Conservation (phyloP, 2,797 vertebrate genomes). For the Danio choprae region DNA sequence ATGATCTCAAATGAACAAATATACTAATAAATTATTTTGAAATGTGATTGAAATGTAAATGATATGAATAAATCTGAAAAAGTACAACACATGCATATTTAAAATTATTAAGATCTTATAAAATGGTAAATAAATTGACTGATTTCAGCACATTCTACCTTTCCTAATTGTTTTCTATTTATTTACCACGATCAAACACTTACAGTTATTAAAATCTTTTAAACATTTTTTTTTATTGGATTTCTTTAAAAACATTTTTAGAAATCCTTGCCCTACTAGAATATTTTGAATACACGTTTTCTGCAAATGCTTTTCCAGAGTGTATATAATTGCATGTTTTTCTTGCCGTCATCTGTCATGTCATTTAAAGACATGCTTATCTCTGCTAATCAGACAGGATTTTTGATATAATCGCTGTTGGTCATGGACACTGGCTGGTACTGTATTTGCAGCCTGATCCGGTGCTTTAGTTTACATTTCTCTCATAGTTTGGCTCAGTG, state of each 20-base stretch:
- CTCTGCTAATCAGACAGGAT: constrained; percentile 57
- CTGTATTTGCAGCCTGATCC: constrained; percentile 53
- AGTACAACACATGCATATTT: too few relatives aligned
- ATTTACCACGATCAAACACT: not conserved
- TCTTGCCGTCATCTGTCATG: constrained; percentile 22
- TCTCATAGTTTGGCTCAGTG: constrained; percentile 74
- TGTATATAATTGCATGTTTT: not conserved
- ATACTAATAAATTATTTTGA: too few relatives aligned
- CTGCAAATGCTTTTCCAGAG: not conserved
- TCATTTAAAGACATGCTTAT: constrained; percentile 68
- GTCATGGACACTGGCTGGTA: constrained; percentile 20
- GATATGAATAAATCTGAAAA: too few relatives aligned
- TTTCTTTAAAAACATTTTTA: not conserved
- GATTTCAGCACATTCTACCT: not conserved
- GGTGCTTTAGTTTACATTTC: constrained; percentile 74
- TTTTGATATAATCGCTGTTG: constrained; percentile 42
- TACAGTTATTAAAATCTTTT: not conserved
- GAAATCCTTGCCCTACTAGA: too few relatives aligned
- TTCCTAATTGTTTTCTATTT: not conserved
- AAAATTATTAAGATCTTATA: too few relatives aligned
- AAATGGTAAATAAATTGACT: not conserved
- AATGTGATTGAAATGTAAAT: too few relatives aligned
- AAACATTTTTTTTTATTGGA: too few relatives aligned
- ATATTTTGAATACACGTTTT: not conserved
- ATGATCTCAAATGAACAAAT: too few relatives aligned